These are phyloP conservation scores for Nymphalis io DNA, from an alignment of 1,140 invertebrate genomes.

Conservation along the genomic window DNA sequence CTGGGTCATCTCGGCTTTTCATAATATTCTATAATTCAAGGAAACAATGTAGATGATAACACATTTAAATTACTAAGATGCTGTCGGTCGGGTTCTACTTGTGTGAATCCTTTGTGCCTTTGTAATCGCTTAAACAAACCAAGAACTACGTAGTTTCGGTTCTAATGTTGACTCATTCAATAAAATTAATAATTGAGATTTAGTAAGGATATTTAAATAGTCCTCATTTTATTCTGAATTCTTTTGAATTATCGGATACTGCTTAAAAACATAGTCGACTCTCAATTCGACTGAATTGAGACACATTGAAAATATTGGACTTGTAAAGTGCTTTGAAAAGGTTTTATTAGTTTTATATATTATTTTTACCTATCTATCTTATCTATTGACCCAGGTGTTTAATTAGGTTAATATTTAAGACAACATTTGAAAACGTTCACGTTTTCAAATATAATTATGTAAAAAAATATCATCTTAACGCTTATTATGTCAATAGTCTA, in stretches of 20 bases:
- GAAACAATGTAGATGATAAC: not conserved
- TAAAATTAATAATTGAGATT: slow-evolving; percentile 39
- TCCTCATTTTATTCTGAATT: slow-evolving; percentile 23
- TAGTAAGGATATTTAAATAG: slow-evolving; percentile 28
- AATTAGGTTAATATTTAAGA: too few species aligned
- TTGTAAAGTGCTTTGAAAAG: slow-evolving; percentile 6
- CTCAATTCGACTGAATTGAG: not conserved
- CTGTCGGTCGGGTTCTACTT: not conserved
- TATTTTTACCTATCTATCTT: not conserved
- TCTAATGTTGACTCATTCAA: slow-evolving; percentile 37
- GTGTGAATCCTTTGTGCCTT: slow-evolving; percentile 15
- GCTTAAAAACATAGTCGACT: not conserved
- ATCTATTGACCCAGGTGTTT: too few species aligned
- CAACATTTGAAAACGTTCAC: too few species aligned
- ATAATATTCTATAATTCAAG: too few species aligned
- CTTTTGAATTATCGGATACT: slow-evolving; percentile 23
- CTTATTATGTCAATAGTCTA: too few species aligned
- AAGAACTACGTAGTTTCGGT: slow-evolving; percentile 16
- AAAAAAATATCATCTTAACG: too few species aligned
- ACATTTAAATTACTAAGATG: slow-evolving; percentile 16
- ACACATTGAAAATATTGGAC: slow-evolving; percentile 1
- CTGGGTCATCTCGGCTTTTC: too few species aligned
- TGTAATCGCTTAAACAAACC: slow-evolving; percentile 7
- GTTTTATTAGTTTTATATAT: not conserved
- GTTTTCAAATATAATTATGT: too few species aligned